Evolutionary conservation across 2,797 vertebrate species (phyloP).

Genomic region (Artibeus jamaicensis): DNA sequence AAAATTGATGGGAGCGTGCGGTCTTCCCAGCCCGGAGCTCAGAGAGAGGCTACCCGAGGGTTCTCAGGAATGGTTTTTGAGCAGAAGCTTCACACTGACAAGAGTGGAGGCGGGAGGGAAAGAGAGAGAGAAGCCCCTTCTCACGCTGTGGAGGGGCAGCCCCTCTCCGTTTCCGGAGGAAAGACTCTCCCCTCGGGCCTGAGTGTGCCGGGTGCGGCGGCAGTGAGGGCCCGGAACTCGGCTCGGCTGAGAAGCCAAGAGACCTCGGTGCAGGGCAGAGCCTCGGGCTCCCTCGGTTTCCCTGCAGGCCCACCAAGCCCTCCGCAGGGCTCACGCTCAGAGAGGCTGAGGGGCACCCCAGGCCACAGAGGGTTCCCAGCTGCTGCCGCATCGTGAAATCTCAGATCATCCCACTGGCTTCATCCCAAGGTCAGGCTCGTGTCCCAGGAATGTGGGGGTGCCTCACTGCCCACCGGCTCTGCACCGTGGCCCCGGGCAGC

Average conservation of each 20-base stretch:
- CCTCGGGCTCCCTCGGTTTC: not conserved
- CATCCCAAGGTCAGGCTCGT: constrained; percentile 26
- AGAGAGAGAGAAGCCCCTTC: not conserved
- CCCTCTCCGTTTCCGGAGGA: constrained; percentile 83
- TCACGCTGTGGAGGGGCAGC: constrained; percentile 81
- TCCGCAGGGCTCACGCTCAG: not conserved
- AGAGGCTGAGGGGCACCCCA: not conserved
- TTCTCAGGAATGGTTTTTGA: not conserved
- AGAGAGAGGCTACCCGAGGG: constrained; percentile 46
- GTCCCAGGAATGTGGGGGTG: not conserved
- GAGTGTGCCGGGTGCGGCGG: rapidly evolving
- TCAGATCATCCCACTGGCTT: not conserved
- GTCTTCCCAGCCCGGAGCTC: constrained; percentile 56
- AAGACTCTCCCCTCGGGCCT: constrained; percentile 77
- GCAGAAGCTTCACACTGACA: constrained; percentile 62
- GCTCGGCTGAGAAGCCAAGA: not conserved
- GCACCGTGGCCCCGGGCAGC: not conserved
- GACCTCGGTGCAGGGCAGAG: not conserved
- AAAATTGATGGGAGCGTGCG: constrained; percentile 53
- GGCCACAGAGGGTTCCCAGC: not conserved
- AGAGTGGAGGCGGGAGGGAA: not conserved
- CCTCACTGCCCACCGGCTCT: not conserved
- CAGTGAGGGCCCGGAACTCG: not conserved
- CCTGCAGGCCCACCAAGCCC: too few relatives aligned
- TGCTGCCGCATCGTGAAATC: not conserved